phyloP scores from a whole-genome alignment of 2,797 vertebrate genomes.

The Leptoclinus maculatus region DNA sequence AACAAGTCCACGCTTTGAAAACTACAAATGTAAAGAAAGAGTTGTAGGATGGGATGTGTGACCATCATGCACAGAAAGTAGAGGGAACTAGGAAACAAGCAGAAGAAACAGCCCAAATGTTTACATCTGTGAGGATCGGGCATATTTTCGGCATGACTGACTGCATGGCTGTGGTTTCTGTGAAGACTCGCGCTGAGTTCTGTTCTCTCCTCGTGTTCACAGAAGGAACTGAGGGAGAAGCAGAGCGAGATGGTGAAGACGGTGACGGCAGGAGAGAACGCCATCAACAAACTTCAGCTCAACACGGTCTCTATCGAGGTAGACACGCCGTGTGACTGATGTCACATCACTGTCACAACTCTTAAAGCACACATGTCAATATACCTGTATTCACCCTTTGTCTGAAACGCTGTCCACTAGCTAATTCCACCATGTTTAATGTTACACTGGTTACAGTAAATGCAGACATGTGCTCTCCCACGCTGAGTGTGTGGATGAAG shows the following conservation, averaged over 20 bases:
- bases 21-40: background rate
- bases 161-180: background rate
- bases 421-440: too few species aligned
- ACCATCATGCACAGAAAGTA: accelerated
- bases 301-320: constrained; percentile 88
- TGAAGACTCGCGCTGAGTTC: background rate
- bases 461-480: too few species aligned
- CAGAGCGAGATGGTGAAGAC: constrained; percentile 83
- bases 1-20: background rate
- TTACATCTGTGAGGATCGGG: background rate
- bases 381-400: background rate
- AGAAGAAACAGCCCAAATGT: background rate
- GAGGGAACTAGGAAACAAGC: background rate
- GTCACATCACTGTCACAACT: constrained; percentile 12
- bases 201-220: background rate
- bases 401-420: background rate
- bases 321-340: background rate
- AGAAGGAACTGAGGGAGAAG: constrained; percentile 85
- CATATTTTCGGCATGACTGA: constrained; percentile 29
- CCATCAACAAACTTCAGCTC: constrained; percentile 87
- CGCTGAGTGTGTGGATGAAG: too few species aligned
- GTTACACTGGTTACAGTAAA: too few species aligned
- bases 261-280: constrained; percentile 84
- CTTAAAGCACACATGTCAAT: background rate
- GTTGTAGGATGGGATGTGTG: background rate